phyloP scores from a whole-genome alignment of 2,113 vertebrate species.

The Aspidoscelis tigris region DNA sequence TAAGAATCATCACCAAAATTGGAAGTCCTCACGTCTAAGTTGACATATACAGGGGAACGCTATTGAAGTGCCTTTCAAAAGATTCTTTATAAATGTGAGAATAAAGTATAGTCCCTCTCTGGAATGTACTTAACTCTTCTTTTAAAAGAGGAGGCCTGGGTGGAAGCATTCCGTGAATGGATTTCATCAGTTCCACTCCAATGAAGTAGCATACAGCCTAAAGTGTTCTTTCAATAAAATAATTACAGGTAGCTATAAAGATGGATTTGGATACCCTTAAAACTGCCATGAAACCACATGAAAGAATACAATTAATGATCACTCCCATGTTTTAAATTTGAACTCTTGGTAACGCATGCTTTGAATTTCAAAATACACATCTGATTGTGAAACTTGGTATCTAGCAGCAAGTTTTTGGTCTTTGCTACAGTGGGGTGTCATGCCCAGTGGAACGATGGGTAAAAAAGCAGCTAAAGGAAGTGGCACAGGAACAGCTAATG shows the following conservation, averaged over 20 bases:
- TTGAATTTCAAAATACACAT: conserved; percentile 2
- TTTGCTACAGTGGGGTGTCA: no score
- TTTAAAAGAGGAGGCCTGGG: neutral
- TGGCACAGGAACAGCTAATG: neutral
- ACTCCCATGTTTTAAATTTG: neutral
- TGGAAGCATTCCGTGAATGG: neutral
- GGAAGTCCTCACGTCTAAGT: neutral
- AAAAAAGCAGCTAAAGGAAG: neutral
- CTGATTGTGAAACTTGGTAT: neutral
- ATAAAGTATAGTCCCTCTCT: neutral
- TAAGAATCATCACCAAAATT: neutral
- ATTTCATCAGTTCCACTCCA: neutral
- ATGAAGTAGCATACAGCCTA: neutral
- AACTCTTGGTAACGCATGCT: neutral
- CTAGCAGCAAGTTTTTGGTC: neutral
- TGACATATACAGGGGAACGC: neutral
- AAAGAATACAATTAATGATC: neutral
- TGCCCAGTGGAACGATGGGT: no score
- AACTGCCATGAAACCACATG: neutral
- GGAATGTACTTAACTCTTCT: neutral
- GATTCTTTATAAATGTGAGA: neutral
- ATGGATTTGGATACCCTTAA: neutral
- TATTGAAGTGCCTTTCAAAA: neutral
- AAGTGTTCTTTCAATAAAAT: neutral
- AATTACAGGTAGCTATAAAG: neutral